phyloP scores from a whole-genome alignment of 2,888 invertebrate genomes.

The Napeogenes sylphis region DNA sequence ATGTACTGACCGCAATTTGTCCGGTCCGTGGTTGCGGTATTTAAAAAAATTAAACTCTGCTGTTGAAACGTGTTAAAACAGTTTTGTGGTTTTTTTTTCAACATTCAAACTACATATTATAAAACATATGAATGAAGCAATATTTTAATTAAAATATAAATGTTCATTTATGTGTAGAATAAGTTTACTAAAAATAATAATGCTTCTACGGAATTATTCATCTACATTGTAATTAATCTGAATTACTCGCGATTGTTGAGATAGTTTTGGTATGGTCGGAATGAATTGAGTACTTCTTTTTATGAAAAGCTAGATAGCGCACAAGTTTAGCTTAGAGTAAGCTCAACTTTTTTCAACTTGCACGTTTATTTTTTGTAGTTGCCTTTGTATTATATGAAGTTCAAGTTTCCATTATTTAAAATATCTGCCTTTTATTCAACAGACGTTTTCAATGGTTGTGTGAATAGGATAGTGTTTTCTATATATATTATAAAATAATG shows the following conservation, averaged over 20 bases:
- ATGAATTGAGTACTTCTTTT: background rate
- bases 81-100: background rate
- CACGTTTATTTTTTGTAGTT: background rate
- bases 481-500: no score
- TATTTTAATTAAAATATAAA: background rate
- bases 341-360: constrained; percentile 1
- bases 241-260: no score
- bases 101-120: background rate
- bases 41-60: constrained; percentile 8
- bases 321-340: background rate
- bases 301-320: background rate
- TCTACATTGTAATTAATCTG: no score
- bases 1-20: constrained; percentile 18
- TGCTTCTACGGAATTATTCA: no score
- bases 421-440: no score
- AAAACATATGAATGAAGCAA: background rate
- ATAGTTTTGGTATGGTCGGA: background rate
- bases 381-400: background rate
- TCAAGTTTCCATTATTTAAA: no score
- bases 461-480: no score
- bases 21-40: constrained; percentile 8
- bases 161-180: no score
- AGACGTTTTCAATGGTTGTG: no score
- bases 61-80: background rate
- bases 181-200: no score